Evolutionary conservation across 2,113 vertebrate genomes (phyloP).

Genomic region (Okapia johnstoni): DNA sequence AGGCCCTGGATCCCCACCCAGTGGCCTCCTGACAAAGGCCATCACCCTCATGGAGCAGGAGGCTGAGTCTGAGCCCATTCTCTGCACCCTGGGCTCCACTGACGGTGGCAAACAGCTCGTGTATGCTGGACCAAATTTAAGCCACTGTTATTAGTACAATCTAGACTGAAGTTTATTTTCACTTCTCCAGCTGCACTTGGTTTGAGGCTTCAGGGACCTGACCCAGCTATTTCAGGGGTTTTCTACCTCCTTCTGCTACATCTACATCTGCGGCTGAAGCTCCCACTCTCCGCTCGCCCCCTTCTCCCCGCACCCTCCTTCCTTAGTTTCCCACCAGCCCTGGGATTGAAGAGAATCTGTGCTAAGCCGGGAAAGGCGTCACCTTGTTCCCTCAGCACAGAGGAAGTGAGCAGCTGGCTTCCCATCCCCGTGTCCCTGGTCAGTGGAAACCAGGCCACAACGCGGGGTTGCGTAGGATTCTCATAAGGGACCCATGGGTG

Average conservation of each 20-base stretch:
- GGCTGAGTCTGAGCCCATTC: neutral
- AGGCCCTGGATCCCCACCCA: neutral
- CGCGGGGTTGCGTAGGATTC: neutral
- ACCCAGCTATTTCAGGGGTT: neutral
- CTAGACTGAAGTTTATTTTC: neutral
- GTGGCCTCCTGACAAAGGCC: neutral
- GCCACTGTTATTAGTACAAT: neutral
- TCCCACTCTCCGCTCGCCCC: neutral
- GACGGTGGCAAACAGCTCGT: no score
- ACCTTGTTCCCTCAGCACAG: neutral
- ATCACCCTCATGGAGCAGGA: accelerated
- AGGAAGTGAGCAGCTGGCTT: neutral
- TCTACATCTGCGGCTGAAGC: neutral
- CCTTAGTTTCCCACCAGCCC: neutral
- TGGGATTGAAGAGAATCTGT: neutral
- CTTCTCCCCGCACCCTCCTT: neutral
- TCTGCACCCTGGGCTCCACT: neutral
- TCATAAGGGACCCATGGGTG: neutral
- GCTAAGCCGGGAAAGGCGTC: no score
- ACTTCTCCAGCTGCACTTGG: neutral
- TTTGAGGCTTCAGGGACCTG: neutral
- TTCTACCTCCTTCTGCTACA: neutral
- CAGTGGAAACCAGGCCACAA: no score
- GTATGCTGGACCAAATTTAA: neutral
- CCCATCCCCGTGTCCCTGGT: neutral